Evolutionary conservation across 2,797 vertebrate species (phyloP).

Genomic region (Sylvilagus floridanus): DNA sequence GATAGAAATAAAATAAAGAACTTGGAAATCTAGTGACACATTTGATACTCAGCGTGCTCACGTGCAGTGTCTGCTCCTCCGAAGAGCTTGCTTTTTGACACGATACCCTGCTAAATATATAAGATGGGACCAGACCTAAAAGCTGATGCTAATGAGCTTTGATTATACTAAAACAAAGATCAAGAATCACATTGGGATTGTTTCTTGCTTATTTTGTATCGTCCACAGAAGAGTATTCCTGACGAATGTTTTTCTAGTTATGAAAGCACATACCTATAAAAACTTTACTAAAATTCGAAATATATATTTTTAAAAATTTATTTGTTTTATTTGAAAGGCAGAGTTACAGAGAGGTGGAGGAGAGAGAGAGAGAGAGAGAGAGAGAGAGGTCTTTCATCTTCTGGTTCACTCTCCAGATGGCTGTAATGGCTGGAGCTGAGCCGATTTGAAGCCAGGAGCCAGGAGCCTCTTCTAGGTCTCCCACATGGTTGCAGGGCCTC

Average conservation of each 20-base stretch:
- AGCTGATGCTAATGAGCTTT: not conserved
- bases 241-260: slow-evolving; percentile 8
- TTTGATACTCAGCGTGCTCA: not conserved
- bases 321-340: no score
- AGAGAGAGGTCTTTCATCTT: no score
- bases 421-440: no score
- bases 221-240: not conserved
- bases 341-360: no score
- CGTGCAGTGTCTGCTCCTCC: not conserved
- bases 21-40: not conserved
- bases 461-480: no score
- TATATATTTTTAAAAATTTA: not conserved
- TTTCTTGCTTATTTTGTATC: not conserved
- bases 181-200: not conserved
- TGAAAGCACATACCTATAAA: not conserved
- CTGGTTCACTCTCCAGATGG: no score
- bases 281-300: slow-evolving; percentile 16
- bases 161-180: not conserved
- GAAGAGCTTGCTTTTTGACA: not conserved
- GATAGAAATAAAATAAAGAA: slow-evolving; percentile 14
- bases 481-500: no score
- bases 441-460: no score
- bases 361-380: no score
- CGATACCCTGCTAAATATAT: not conserved
- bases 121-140: not conserved